phyloP scores from a whole-genome alignment of 2,888 invertebrate species.

The Blomia tropicalis region DNA sequence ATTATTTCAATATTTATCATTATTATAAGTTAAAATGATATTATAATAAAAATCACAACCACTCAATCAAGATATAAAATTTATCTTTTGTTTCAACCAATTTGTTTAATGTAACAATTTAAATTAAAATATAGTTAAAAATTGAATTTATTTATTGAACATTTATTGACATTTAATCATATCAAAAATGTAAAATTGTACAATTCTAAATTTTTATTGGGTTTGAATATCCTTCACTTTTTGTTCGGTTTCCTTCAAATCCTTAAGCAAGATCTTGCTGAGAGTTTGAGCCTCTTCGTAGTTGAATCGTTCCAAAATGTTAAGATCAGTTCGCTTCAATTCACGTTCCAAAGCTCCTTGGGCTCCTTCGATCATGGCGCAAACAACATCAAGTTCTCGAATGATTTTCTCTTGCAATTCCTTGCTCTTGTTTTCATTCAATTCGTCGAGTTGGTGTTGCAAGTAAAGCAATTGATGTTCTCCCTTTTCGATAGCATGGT shows the following conservation, averaged over 20 bases:
- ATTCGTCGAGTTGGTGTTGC: background rate
- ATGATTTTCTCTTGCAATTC: background rate
- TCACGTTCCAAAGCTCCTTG: background rate
- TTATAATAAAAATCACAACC: too few species aligned
- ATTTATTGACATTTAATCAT: too few species aligned
- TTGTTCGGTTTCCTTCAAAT: background rate
- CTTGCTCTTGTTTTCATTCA: background rate
- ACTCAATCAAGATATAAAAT: too few species aligned
- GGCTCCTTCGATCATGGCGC: background rate
- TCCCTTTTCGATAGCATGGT: background rate
- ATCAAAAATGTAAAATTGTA: too few species aligned
- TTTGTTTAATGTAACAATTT: too few species aligned
- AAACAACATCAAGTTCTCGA: background rate
- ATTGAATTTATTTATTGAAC: too few species aligned
- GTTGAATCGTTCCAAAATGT: background rate
- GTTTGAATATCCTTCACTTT: background rate
- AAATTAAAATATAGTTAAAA: too few species aligned
- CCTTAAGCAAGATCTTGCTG: background rate
- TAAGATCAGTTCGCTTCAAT: background rate
- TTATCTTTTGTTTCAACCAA: too few species aligned
- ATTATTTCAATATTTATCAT: too few species aligned
- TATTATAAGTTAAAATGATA: too few species aligned
- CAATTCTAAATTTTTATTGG: too few species aligned
- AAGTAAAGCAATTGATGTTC: background rate
- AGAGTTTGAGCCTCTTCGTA: background rate